Base-by-base conservation (phyloP, 2,113 vertebrate genomes). In the Myotis davidii region DNA sequence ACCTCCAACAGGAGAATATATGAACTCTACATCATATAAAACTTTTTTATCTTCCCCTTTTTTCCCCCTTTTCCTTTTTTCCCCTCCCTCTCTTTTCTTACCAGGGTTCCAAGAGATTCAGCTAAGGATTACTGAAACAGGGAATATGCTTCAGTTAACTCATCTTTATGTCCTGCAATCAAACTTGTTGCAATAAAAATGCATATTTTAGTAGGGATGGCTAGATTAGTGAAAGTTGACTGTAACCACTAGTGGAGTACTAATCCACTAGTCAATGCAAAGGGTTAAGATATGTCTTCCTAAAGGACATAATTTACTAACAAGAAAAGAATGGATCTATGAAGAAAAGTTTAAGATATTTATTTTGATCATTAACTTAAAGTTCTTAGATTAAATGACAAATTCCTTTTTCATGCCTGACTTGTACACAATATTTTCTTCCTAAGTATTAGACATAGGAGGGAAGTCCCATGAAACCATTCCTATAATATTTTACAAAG, bases 361-460 rank as follows among this genome's bases (percentile, higher is more conserved):
- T 64, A 67, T 52, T 92, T 90, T 88, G 85, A 78, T 74, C 23
- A 50, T 87, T 77, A 88, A 95, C 9, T 94, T 90, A n/a, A 73
- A 64, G 11, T 84, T 76, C 29, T 96, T 64, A 86, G 48, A 42
- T 39, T 77, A 88, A 90, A 39, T 64, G 34, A n/a, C 7, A 77
- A 64, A 61, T 50, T 73, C 32, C 10, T 78, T 69, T 88, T 64
- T 85, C 42, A 65, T 74, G 12, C 21, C 20, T 89, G 70, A 34
- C 11, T 42, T 87, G n/a, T n/a, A 16, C 14, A 87, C 6, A 86
- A 29, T 74, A 59, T 84, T 91, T 88, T 91, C 50, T 93, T 91
- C 67, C 32, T 65, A 65, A 65, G 10, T 93, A 48, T 84, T 86
- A 88, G n/a, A 5, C 50, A 79, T 23, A 69, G 42, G 13, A 70